Conservation (phyloP, 1,140 invertebrate genomes). For the Scaptomyza hsui region DNA sequence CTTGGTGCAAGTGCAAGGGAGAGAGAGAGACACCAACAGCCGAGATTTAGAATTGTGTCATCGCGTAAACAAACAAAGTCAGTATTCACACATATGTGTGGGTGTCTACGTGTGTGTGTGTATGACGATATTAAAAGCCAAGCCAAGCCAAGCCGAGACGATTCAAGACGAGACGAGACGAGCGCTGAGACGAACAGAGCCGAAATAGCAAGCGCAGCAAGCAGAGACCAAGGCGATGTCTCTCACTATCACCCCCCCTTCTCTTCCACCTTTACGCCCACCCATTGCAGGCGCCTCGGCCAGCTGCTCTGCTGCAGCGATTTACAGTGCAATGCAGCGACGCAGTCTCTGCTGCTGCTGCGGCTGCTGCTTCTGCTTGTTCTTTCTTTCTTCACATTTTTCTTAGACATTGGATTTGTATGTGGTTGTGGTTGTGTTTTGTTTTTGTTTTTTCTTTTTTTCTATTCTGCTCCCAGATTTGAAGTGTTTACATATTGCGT, state of each 20-base stretch:
- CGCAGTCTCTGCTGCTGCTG: background rate
- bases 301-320: conserved; percentile 22
- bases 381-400: conserved; percentile 30
- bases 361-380: conserved; percentile 10
- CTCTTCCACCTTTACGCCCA: background rate
- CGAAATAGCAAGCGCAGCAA: conserved; percentile 29
- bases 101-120: conserved; percentile 15
- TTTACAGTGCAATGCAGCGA: conserved; percentile 13
- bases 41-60: conserved; percentile 73
- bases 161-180: conserved; percentile 10
- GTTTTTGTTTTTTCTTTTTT: conserved; percentile 46
- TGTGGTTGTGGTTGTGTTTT: conserved; percentile 32
- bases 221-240: conserved; percentile 15
- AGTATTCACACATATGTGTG: conserved; percentile 48
- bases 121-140: conserved; percentile 51
- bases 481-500: conserved; percentile 80
- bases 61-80: conserved; percentile 67
- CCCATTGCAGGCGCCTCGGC: conserved; percentile 17
- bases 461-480: conserved; percentile 41
- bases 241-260: background rate
- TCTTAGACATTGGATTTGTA: conserved; percentile 40
- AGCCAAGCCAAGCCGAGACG: conserved; percentile 13
- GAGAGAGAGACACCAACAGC: conserved; percentile 6
- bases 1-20: conserved; percentile 16
- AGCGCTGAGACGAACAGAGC: conserved; percentile 1